These are phyloP conservation scores for Ectemnius continuus DNA, from an alignment of 2,888 invertebrate genomes.

Conservation along the genomic window DNA sequence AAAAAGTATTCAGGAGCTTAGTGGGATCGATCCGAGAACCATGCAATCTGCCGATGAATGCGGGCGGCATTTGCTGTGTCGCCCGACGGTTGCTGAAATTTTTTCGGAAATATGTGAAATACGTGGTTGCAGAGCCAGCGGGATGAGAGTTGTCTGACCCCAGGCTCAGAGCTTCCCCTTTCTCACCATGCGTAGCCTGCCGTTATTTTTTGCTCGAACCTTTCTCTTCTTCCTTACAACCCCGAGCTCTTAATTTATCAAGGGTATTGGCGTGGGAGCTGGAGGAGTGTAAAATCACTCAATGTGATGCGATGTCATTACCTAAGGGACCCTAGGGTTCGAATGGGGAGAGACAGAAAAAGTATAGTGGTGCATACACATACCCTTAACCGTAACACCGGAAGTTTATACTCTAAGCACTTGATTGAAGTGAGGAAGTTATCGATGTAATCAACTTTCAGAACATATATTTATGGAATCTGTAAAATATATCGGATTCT, in stretches of 20 bases:
- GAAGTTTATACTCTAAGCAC: background rate
- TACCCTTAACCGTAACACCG: slow-evolving; percentile 18
- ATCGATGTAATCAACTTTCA: no score
- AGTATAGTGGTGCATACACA: slow-evolving; percentile 28
- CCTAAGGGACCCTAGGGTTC: slow-evolving; percentile 38
- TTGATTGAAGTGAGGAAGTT: no score
- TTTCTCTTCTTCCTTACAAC: slow-evolving; percentile 25
- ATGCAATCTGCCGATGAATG: slow-evolving; percentile 4
- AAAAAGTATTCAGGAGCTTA: background rate
- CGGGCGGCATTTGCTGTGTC: background rate
- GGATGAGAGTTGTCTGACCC: slow-evolving; percentile 1
- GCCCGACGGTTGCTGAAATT: background rate
- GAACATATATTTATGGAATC: no score
- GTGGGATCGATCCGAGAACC: background rate
- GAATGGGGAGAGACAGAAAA: slow-evolving; percentile 23
- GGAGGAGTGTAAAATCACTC: slow-evolving; percentile 61
- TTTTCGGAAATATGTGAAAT: background rate
- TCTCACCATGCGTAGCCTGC: slow-evolving; percentile 3
- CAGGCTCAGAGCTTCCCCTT: slow-evolving; percentile 13
- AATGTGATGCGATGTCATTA: slow-evolving; percentile 54
- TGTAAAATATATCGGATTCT: no score
- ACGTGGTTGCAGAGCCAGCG: background rate
- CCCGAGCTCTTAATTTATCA: slow-evolving; percentile 56
- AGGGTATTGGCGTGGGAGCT: slow-evolving; percentile 42
- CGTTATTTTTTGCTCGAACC: background rate